Conservation (phyloP, 37 sponge, comb jelly and placozoan species). For the Haliclona indistincta region DNA sequence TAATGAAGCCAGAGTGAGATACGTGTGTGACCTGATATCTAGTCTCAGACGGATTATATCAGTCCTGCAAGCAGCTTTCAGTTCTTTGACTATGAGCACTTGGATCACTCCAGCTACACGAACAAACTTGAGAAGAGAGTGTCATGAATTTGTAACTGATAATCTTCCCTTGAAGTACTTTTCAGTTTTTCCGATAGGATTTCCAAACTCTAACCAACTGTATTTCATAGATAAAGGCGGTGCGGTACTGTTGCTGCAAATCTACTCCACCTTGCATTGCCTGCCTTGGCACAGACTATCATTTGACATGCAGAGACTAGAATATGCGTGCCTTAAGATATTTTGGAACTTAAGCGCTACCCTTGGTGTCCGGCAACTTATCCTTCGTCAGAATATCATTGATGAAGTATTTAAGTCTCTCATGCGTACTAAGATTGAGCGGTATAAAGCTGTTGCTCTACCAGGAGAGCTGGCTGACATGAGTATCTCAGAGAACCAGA, state of each 20-base stretch:
- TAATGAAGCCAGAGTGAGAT: conserved; percentile 10
- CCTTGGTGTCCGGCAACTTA: conserved; percentile 8
- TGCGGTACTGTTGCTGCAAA: conserved; percentile 1
- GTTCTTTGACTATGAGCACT: neutral
- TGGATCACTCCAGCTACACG: neutral
- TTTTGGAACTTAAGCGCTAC: conserved; percentile 13
- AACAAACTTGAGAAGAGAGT: neutral
- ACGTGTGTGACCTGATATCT: conserved; percentile 7
- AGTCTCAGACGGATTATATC: neutral
- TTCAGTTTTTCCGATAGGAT: neutral
- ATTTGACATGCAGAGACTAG: conserved; percentile 21
- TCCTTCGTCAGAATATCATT: neutral
- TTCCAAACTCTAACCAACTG: conserved; percentile 21
- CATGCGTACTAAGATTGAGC: neutral
- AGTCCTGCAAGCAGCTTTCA: neutral
- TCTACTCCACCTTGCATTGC: conserved; percentile 7
- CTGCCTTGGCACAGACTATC: conserved; percentile 19
- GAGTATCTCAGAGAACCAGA: neutral
- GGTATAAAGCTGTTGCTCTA: neutral
- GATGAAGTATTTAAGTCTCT: conserved; percentile 5
- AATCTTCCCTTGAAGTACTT: neutral
- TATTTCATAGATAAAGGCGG: conserved; percentile 25
- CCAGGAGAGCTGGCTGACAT: neutral
- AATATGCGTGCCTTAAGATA: conserved; percentile 4
- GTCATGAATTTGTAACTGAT: neutral